phyloP scores from a whole-genome alignment of 2,113 vertebrate species.

The Lathamus discolor region DNA sequence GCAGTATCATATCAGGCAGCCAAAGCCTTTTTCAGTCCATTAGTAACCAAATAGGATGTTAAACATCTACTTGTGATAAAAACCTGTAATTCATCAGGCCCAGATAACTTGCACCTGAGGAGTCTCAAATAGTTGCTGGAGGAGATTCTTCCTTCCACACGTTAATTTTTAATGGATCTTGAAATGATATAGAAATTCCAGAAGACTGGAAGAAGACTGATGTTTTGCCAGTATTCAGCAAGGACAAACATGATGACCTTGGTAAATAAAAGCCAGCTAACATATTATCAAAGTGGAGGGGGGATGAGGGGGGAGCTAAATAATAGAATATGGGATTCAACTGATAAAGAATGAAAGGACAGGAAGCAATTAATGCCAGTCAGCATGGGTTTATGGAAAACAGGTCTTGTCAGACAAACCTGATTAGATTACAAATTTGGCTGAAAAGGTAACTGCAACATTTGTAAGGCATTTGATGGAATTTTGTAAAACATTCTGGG shows the following conservation, averaged over 20 bases:
- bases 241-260: constrained; percentile 44
- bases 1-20: constrained; percentile 24
- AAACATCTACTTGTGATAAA: constrained; percentile 56
- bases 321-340: constrained; percentile 23
- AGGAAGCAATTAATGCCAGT: constrained; percentile 65
- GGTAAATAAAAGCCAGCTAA: constrained; percentile 34
- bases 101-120: constrained; percentile 35
- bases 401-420: constrained; percentile 50
- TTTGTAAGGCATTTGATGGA: constrained; percentile 14
- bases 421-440: constrained; percentile 56
- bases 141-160: constrained; percentile 21
- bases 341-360: constrained; percentile 59
- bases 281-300: constrained; percentile 13
- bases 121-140: constrained; percentile 33
- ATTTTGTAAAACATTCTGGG: constrained; percentile 13
- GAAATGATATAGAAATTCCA: constrained; percentile 60
- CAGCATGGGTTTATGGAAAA: constrained; percentile 62
- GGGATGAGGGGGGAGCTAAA: not conserved
- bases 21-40: constrained; percentile 55
- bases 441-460: constrained; percentile 24
- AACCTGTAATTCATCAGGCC: constrained; percentile 46
- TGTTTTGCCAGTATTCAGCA: constrained; percentile 27
- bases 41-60: constrained; percentile 61
- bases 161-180: constrained; percentile 65
- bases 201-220: constrained; percentile 43